A percentile compares a stretch with the other conserved stretches of the same genome.
These are phyloP conservation scores for Rapana venosa DNA, from an alignment of 2,888 invertebrate species.

Conservation along the genomic window DNA sequence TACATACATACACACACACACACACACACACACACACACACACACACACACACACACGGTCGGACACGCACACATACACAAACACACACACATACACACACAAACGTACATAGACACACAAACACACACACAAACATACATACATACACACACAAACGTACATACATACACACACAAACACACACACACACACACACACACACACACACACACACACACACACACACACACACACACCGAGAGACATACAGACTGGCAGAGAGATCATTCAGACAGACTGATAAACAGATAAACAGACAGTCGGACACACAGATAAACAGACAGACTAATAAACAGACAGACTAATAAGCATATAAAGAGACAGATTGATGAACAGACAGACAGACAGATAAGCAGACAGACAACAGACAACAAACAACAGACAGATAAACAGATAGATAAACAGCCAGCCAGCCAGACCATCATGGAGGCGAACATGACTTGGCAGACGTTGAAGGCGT, in stretches of 20 bases:
- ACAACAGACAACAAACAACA: background rate
- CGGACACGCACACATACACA: background rate
- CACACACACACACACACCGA: no score
- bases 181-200: background rate
- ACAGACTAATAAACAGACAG: background rate
- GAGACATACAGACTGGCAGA: no score
- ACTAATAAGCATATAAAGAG: background rate
- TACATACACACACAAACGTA: background rate
- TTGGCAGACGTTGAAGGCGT: constrained; percentile 81
- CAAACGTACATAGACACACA: background rate
- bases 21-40: background rate
- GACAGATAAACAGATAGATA: background rate
- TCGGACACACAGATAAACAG: background rate
- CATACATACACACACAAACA: background rate
- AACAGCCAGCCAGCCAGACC: background rate
- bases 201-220: no score
- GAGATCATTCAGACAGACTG: background rate
- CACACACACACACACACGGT: background rate
- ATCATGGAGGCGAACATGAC: constrained; percentile 80
- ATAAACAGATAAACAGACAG: background rate
- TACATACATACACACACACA: background rate
- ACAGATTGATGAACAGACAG: background rate
- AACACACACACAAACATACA: no score
- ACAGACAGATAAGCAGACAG: background rate
- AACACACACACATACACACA: background rate